A percentile compares a stretch with the other conserved stretches of the same genome.
These are phyloP conservation scores for Stenopsyche tienmushanensis DNA, from an alignment of 1,140 invertebrate genomes.

Conservation along the genomic window DNA sequence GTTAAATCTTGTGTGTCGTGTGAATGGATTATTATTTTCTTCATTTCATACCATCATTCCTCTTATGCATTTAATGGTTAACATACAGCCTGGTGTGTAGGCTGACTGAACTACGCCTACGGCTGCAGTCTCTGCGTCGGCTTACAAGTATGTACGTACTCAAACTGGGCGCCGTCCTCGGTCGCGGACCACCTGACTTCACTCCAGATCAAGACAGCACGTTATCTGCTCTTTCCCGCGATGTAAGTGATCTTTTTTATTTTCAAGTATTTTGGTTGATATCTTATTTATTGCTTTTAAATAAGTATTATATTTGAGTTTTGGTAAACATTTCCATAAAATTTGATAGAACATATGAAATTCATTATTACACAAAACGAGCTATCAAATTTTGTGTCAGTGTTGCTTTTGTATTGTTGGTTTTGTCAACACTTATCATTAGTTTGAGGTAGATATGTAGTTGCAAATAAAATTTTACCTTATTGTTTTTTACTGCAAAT, in stretches of 20 bases:
- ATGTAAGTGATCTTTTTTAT: constrained; percentile 49
- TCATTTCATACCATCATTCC: constrained; percentile 43
- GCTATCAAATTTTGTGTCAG: not conserved
- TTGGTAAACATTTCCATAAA: not conserved
- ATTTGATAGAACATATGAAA: constrained; percentile 10
- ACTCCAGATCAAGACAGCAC: constrained; percentile 46
- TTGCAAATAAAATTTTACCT: constrained; percentile 15
- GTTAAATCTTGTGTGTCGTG: not conserved
- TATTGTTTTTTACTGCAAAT: constrained; percentile 35
- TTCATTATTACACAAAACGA: not conserved
- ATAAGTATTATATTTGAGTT: not conserved
- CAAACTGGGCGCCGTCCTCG: constrained; percentile 73
- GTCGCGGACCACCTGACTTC: constrained; percentile 55
- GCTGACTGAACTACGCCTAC: constrained; percentile 69
- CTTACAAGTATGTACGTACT: constrained; percentile 75
- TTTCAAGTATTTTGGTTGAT: not conserved
- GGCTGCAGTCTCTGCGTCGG: constrained; percentile 71
- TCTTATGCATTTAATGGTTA: constrained; percentile 46
- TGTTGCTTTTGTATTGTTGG: constrained; percentile 3
- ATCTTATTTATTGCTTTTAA: not conserved
- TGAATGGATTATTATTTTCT: not conserved
- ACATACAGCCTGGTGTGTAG: constrained; percentile 50
- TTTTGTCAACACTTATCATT: constrained; percentile 18
- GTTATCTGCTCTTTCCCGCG: constrained; percentile 54
- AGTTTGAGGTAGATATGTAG: constrained; percentile 17